A percentile compares a stretch with the other conserved stretches of the same genome.
Evolutionary conservation across 2,113 vertebrate species (phyloP).

Genomic region (Ceyx margarethae): DNA sequence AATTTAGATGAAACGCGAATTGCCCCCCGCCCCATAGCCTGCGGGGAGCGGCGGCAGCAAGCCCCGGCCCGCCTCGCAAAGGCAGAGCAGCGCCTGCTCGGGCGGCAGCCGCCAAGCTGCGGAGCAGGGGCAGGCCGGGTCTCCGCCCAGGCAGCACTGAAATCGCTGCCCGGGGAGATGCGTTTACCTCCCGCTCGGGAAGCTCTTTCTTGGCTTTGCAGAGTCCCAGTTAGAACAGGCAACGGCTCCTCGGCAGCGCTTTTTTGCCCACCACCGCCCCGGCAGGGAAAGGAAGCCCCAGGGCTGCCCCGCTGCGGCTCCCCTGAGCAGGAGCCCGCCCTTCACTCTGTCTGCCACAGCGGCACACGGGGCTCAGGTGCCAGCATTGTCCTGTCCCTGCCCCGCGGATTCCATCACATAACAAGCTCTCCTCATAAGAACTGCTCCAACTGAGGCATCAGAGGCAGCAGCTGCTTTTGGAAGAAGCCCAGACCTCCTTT

Average conservation of each 20-base stretch:
- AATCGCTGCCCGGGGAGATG: neutral
- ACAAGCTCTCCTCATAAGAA: neutral
- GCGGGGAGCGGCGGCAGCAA: neutral
- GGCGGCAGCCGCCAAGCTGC: neutral
- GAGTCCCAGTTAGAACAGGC: neutral
- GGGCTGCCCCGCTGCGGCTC: neutral
- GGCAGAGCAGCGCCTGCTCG: neutral
- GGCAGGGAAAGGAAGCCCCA: neutral
- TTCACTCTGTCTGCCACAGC: neutral
- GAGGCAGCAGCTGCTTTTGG: neutral
- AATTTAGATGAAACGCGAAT: neutral
- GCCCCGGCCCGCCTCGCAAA: neutral
- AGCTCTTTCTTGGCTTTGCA: neutral
- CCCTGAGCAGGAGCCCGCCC: neutral
- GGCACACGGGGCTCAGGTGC: neutral
- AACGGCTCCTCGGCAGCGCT: neutral
- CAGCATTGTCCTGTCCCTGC: neutral
- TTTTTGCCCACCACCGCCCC: neutral
- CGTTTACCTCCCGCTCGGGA: neutral
- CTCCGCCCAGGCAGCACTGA: neutral
- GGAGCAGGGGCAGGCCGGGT: neutral
- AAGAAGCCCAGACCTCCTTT: neutral
- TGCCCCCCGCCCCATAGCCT: neutral
- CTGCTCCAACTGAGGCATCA: neutral
- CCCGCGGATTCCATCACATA: rapidly evolving